Conservation (phyloP, 2,888 invertebrate species). For the Drosophila peninsularis region DNA sequence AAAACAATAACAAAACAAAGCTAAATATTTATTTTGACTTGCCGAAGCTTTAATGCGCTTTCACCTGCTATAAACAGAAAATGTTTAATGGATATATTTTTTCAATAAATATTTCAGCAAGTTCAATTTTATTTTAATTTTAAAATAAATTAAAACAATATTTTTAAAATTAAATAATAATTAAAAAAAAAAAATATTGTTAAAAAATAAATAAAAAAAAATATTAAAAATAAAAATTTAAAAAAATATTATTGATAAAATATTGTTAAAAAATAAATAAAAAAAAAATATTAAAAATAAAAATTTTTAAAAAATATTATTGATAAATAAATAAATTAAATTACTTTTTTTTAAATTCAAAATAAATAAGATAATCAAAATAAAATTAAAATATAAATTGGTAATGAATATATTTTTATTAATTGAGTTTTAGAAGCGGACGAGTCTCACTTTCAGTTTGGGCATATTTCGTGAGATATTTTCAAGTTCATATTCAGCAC, state of each 20-base stretch:
- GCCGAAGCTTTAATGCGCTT: conserved; percentile 34
- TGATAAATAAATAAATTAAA: too few species aligned
- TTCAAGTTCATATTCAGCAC: not conserved
- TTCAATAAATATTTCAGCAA: conserved; percentile 1
- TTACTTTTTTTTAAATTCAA: too few species aligned
- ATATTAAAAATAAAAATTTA: not conserved
- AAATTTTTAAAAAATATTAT: not conserved
- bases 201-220: not conserved
- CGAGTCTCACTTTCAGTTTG: not conserved
- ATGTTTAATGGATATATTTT: not conserved
- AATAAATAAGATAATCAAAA: too few species aligned
- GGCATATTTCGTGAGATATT: not conserved
- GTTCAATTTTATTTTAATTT: not conserved
- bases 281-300: not conserved
- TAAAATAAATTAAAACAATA: not conserved
- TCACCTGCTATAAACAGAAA: not conserved
- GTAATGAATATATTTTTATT: not conserved
- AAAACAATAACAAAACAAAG: conserved; percentile 13
- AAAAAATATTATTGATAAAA: not conserved
- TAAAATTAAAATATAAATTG: not conserved
- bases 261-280: too few species aligned
- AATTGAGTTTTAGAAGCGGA: not conserved
- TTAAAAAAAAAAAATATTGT: not conserved
- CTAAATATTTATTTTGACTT: conserved; percentile 11
- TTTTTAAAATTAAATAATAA: too few species aligned